Base-by-base conservation (phyloP, 2,797 vertebrate genomes). In the Lateolabrax maculatus region DNA sequence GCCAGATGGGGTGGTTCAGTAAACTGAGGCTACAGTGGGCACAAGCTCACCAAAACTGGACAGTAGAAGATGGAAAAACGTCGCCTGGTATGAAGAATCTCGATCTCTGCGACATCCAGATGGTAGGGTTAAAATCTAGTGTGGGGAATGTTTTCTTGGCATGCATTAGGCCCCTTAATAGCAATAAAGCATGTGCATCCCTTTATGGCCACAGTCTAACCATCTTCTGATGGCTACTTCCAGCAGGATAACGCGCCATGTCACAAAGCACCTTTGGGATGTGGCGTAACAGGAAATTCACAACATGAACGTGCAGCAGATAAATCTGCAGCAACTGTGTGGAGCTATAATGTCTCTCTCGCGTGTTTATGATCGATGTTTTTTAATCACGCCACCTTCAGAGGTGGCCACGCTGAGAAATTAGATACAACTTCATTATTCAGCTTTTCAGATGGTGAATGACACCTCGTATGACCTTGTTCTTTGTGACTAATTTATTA, bases 191-290 rank as follows among this genome's bases (percentile, higher is more conserved):
- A 52, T 21, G 31, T 34, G 31, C 31, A 34, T 6, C 6, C 31
- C 31, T 34, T 34, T 6, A 34, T 34, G 31, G 31, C 31, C 31
- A 6, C 31, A 34, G 31, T 34, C 31, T 34, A 6, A 34, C 31
- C 60, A 82, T 84, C 77, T 82, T 89, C 79, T 91, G 66, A 88
- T 86, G 67, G 80, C 74, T 87, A 73, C 85, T 84, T 86, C 73
- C 70, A 84, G 84, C 71, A 78, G 41, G 43, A 84, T 72, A 71
- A 64, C 2, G 25, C 31, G 0, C 46, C 48, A 74, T 61, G 52
- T 75, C 61, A 77, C 8, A 62, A 69, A 77, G 71, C 3, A 34
- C 31, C 31, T 34, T 34, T 46, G 16, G 18, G 48, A n/a, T 49
- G n/a, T 3, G n/a, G 12, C 25, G n/a, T 11, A 51, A 51, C 4